These are phyloP conservation scores for Eupsittula cactorum DNA, from an alignment of 2,113 vertebrate species.

Conservation along the genomic window DNA sequence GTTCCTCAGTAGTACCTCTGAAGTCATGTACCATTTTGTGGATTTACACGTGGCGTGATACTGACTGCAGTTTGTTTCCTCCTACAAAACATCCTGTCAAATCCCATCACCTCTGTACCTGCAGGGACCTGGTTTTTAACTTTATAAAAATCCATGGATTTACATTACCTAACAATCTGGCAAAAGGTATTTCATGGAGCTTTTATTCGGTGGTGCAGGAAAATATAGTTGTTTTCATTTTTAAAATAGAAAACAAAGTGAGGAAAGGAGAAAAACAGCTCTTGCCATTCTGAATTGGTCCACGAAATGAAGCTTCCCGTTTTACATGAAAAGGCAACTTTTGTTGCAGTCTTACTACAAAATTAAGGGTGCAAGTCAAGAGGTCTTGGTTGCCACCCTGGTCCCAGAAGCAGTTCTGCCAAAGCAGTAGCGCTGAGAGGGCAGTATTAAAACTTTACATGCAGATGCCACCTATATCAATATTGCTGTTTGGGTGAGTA, in stretches of 20 bases:
- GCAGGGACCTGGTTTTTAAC: background rate
- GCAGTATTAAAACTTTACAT: background rate
- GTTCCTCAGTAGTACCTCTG: background rate
- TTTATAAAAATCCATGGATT: background rate
- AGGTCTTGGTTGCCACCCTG: background rate
- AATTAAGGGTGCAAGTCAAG: background rate
- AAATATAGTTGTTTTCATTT: background rate
- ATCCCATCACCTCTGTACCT: background rate
- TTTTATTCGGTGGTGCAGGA: background rate
- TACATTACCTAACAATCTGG: background rate
- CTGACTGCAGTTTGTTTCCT: background rate
- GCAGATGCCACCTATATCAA: background rate
- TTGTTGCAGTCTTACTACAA: background rate
- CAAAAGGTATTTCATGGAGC: background rate
- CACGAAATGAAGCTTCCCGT: background rate
- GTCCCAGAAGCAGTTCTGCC: background rate
- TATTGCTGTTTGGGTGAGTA: background rate
- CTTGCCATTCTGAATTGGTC: background rate
- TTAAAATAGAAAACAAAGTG: background rate
- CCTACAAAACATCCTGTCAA: background rate
- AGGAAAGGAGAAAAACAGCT: background rate
- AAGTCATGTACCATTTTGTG: rapidly evolving
- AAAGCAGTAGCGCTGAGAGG: background rate
- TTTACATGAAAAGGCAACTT: background rate
- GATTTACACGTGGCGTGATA: background rate